A percentile compares a stretch with the other conserved stretches of the same genome.
Conservation (phyloP, 2,888 invertebrate species). For the Euzetes globulus region DNA sequence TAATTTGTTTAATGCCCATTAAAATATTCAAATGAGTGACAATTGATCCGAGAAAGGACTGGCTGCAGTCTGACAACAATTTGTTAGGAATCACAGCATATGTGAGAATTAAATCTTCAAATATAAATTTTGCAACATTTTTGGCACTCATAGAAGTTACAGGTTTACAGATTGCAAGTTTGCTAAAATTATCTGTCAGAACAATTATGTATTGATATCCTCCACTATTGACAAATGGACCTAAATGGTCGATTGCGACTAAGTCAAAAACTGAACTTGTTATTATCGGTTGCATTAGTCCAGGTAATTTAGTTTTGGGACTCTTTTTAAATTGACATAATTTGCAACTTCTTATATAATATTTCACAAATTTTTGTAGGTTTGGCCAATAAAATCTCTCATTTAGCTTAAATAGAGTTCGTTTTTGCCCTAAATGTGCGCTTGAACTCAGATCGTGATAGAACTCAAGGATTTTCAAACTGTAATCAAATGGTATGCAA, state of each 20-base stretch:
- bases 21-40: neutral
- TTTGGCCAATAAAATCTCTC: constrained; percentile 24
- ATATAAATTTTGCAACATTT: constrained; percentile 11
- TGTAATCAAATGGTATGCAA: neutral
- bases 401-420: neutral
- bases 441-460: neutral
- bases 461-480: neutral
- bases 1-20: constrained; percentile 8
- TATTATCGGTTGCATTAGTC: neutral
- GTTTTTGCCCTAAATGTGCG: constrained; percentile 7
- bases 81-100: neutral
- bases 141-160: neutral
- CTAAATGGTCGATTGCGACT: constrained; percentile 14
- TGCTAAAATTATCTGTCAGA: neutral
- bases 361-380: neutral
- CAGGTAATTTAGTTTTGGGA: neutral
- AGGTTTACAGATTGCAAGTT: constrained; percentile 8
- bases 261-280: neutral
- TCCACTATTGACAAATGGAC: neutral
- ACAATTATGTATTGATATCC: constrained; percentile 25
- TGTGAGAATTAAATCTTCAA: neutral
- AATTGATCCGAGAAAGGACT: neutral
- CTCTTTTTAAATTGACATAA: constrained; percentile 20
- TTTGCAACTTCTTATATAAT: constrained; percentile 3
- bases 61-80: neutral